Conservation (phyloP, 2,113 vertebrate genomes). For the Vulpes ferrilata region DNA sequence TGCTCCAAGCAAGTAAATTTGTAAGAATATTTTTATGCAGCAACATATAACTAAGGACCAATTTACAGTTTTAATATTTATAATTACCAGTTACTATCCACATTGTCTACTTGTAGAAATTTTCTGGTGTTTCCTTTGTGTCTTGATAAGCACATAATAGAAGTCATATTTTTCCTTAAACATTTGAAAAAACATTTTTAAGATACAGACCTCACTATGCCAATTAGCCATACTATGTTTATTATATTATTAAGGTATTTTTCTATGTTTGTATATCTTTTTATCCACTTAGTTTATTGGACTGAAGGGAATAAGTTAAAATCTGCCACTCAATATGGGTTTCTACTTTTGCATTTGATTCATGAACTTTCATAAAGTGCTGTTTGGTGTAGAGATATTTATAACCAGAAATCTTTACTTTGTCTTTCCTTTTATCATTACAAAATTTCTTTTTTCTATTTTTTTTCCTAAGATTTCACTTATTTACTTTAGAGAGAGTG, state of each 20-base stretch:
- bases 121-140: neutral
- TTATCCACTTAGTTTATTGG: neutral
- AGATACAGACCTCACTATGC: neutral
- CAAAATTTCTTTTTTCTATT: neutral
- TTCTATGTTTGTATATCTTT: neutral
- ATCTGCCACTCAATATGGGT: neutral
- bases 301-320: neutral
- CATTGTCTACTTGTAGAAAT: neutral
- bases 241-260: neutral
- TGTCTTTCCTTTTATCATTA: neutral
- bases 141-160: neutral
- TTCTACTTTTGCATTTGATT: slow-evolving; percentile 8
- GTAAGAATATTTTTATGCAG: neutral
- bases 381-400: neutral
- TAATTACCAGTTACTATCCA: neutral
- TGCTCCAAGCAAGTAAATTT: neutral
- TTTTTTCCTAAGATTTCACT: neutral
- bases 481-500: neutral
- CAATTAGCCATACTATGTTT: neutral
- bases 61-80: neutral
- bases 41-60: neutral
- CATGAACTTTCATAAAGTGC: neutral
- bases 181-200: slow-evolving; percentile 1
- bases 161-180: neutral
- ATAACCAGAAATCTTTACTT: neutral